phyloP scores from a whole-genome alignment of 2,797 vertebrate species.

The Ctenopoma kingsleyae region DNA sequence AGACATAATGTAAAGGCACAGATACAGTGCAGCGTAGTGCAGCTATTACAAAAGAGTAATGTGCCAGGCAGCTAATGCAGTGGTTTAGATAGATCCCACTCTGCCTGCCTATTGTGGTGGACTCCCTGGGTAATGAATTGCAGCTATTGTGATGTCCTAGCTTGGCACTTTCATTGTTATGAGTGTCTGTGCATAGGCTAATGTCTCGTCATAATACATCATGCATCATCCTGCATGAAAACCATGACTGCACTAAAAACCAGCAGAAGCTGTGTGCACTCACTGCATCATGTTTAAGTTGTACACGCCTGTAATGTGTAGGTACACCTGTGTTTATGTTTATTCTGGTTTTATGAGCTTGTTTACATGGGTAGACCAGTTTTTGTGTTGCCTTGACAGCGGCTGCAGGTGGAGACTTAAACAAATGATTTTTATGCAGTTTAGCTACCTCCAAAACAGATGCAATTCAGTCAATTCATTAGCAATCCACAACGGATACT shows the following conservation, averaged over 20 bases:
- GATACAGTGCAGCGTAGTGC: conserved; percentile 39
- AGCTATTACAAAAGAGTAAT: conserved; percentile 73
- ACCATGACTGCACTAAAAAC: conserved; percentile 36
- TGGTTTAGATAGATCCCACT: conserved; percentile 60
- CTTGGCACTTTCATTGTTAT: conserved; percentile 77
- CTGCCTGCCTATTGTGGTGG: conserved; percentile 65
- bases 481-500: conserved; percentile 71
- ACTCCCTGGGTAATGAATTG: conserved; percentile 73
- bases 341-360: not conserved
- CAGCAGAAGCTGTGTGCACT: conserved; percentile 32
- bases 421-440: conserved; percentile 46
- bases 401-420: conserved; percentile 48
- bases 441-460: conserved; percentile 65
- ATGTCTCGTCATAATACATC: conserved; percentile 69
- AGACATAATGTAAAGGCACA: conserved; percentile 37
- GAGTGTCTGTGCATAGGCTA: conserved; percentile 68
- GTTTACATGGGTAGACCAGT: conserved; percentile 4
- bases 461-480: conserved; percentile 76
- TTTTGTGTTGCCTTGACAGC: conserved; percentile 8
- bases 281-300: conserved; percentile 29
- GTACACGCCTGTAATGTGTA: conserved; percentile 3
- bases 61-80: conserved; percentile 52
- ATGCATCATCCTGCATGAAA: conserved; percentile 65
- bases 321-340: conserved; percentile 28
- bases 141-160: conserved; percentile 71